Evolutionary conservation across 2,797 vertebrate species (phyloP).

Genomic region (Oophaga sylvatica): DNA sequence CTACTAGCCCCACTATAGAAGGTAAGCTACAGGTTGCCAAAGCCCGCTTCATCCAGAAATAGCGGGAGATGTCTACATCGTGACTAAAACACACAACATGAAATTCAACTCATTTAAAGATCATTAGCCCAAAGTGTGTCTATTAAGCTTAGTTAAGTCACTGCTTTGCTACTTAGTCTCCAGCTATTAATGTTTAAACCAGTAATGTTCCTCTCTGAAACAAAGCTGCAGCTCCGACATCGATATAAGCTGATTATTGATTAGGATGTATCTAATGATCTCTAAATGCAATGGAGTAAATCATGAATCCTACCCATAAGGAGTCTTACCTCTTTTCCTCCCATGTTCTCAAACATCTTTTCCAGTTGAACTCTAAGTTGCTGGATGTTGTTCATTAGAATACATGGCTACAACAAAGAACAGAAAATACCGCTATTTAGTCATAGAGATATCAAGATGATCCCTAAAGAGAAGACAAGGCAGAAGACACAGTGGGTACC

Average conservation of each 20-base stretch:
- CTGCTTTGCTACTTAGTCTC: background rate
- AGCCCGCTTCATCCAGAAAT: slow-evolving; percentile 41
- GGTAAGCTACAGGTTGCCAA: background rate
- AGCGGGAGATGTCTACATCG: slow-evolving; percentile 61
- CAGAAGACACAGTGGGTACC: too few species aligned
- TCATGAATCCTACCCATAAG: background rate
- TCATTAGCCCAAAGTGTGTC: slow-evolving; percentile 66
- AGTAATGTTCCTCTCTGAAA: slow-evolving; percentile 8
- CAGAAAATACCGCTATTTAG: background rate
- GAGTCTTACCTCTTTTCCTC: slow-evolving; percentile 90
- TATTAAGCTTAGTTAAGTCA: background rate
- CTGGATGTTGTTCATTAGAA: slow-evolving; percentile 97
- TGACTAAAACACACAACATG: slow-evolving; percentile 58
- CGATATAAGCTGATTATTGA: background rate
- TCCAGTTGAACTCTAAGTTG: slow-evolving; percentile 95
- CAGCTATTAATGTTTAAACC: background rate
- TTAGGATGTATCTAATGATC: slow-evolving; percentile 66
- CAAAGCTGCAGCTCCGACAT: background rate
- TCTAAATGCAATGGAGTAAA: slow-evolving; percentile 63
- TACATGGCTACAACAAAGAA: slow-evolving; percentile 82
- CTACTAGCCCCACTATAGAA: background rate
- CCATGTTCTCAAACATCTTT: slow-evolving; percentile 99
- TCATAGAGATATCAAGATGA: background rate
- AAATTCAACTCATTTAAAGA: slow-evolving; percentile 64
- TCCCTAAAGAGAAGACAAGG: background rate